phyloP scores from a whole-genome alignment of 2,113 vertebrate species.

The Herpailurus yagouaroundi region DNA sequence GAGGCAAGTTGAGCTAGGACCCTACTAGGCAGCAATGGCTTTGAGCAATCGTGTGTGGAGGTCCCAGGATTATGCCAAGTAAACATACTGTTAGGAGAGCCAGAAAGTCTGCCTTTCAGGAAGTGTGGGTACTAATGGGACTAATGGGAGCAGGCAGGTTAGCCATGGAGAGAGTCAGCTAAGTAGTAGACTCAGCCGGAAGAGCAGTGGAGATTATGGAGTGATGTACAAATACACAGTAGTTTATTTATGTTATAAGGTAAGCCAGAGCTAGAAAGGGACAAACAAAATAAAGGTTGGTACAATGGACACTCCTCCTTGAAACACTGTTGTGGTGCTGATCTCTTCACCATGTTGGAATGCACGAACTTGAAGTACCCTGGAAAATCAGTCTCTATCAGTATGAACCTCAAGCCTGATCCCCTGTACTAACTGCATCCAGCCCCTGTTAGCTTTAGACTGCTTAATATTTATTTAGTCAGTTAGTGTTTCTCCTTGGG shows the following conservation, averaged over 20 bases:
- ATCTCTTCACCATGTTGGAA: background rate
- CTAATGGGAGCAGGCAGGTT: background rate
- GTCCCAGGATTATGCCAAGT: background rate
- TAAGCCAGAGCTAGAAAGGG: background rate
- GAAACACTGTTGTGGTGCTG: background rate
- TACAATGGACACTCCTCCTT: background rate
- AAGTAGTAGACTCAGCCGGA: background rate
- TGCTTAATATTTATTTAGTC: background rate
- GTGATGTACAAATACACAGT: background rate
- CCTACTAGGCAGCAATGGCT: background rate
- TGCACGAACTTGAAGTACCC: background rate
- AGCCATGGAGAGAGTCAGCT: background rate
- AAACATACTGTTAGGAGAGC: background rate
- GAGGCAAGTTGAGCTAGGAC: background rate
- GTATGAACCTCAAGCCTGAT: background rate
- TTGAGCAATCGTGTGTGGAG: background rate
- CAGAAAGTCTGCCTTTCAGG: background rate
- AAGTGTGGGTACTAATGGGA: background rate
- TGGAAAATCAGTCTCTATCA: background rate
- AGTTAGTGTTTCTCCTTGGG: background rate
- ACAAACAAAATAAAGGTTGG: background rate
- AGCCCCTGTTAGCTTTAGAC: background rate
- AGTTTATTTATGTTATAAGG: background rate
- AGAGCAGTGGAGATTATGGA: background rate
- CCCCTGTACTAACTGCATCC: background rate